Conservation (phyloP, 2,113 vertebrate species). For the Callopanchax toddi region DNA sequence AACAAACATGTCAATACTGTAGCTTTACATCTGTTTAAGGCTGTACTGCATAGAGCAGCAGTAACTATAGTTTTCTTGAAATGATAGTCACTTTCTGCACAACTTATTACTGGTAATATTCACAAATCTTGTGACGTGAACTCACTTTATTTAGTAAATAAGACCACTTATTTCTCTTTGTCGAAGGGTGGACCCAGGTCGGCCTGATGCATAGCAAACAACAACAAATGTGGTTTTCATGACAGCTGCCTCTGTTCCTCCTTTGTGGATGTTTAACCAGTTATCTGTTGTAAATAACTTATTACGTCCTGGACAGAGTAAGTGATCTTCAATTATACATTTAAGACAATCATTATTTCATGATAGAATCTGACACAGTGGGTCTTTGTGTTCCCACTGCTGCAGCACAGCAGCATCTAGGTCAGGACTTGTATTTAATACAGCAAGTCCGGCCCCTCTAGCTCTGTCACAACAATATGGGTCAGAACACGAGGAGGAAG, state of each 20-base stretch:
- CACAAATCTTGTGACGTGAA: slow-evolving; percentile 72
- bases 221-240: slow-evolving; percentile 64
- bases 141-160: slow-evolving; percentile 75
- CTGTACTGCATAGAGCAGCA: slow-evolving; percentile 77
- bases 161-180: slow-evolving; percentile 82
- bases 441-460: slow-evolving; percentile 40
- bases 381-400: slow-evolving; percentile 19
- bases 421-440: slow-evolving; percentile 36
- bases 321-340: slow-evolving; percentile 37
- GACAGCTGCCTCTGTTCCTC: slow-evolving; percentile 60
- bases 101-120: slow-evolving; percentile 76
- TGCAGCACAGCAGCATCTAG: slow-evolving; percentile 27
- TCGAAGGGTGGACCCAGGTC: slow-evolving; percentile 69
- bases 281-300: slow-evolving; percentile 32
- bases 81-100: slow-evolving; percentile 89
- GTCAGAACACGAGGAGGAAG: slow-evolving; percentile 39
- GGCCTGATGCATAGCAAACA: slow-evolving; percentile 83
- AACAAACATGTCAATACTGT: slow-evolving; percentile 79
- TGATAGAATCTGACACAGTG: slow-evolving; percentile 32
- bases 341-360: slow-evolving; percentile 42
- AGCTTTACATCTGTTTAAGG: slow-evolving; percentile 81
- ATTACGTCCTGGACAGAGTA: slow-evolving; percentile 34
- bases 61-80: slow-evolving; percentile 79
- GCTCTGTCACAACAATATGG: slow-evolving; percentile 33
- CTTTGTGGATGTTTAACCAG: slow-evolving; percentile 35